These are phyloP conservation scores for Macrobrachium nipponense DNA, from an alignment of 1,140 invertebrate genomes.

Conservation along the genomic window DNA sequence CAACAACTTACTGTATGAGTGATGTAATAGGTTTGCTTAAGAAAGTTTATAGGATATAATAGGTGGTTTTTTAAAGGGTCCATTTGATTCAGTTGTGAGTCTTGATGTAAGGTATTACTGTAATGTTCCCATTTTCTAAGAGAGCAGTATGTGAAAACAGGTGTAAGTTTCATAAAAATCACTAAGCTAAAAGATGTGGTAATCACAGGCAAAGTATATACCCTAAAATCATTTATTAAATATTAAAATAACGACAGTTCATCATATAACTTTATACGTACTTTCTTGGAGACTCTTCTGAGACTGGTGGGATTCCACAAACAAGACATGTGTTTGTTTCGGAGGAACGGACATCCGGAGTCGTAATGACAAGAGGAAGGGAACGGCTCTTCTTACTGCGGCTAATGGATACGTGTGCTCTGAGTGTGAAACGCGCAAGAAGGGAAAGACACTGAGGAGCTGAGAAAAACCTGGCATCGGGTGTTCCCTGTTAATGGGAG, in stretches of 20 bases:
- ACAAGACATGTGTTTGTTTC: conserved; percentile 77
- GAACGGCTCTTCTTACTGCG: conserved; percentile 73
- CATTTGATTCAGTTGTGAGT: too few species aligned
- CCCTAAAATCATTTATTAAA: too few species aligned
- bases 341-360: conserved; percentile 68
- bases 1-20: too few species aligned
- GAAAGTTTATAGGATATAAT: too few species aligned
- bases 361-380: conserved; percentile 71
- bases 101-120: too few species aligned
- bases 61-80: too few species aligned
- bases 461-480: conserved; percentile 78
- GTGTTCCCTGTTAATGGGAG: conserved; percentile 65
- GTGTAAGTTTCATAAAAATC: too few species aligned
- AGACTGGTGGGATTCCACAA: conserved; percentile 88
- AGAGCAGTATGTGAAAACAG: too few species aligned
- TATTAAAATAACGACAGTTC: neutral
- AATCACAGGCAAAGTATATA: too few species aligned
- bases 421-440: conserved; percentile 83
- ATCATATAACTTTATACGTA: conserved; percentile 24
- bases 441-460: conserved; percentile 80
- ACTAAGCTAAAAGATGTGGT: too few species aligned
- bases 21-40: too few species aligned
- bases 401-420: conserved; percentile 78
- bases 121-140: too few species aligned
- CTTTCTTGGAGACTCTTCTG: conserved; percentile 71